Evolutionary conservation across 2,113 vertebrate species (phyloP).

Genomic region (Elaphurus davidianus): DNA sequence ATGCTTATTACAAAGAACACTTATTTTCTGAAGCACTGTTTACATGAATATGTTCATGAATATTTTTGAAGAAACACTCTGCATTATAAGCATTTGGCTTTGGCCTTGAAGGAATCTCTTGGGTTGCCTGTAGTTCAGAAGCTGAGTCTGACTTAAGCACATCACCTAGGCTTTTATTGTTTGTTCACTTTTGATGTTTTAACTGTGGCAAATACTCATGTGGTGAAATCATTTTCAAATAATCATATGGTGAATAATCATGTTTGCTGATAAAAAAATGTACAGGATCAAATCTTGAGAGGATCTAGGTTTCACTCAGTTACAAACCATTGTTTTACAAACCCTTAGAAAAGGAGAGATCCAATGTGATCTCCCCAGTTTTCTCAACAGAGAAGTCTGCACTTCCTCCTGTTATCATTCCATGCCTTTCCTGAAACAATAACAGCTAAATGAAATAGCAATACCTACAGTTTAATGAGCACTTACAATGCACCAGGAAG

Average conservation of each 20-base stretch:
- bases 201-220: background rate
- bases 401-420: background rate
- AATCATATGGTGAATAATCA: background rate
- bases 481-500: background rate
- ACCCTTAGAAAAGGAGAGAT: background rate
- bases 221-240: background rate
- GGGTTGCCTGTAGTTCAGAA: background rate
- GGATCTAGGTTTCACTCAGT: background rate
- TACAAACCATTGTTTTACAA: background rate
- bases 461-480: background rate
- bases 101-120: slow-evolving; percentile 10
- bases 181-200: background rate
- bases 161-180: background rate
- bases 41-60: background rate
- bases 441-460: background rate
- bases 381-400: background rate
- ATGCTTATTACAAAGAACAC: slow-evolving; percentile 40
- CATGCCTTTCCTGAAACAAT: background rate
- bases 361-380: background rate
- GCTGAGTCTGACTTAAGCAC: background rate
- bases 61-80: slow-evolving; percentile 22
- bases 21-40: background rate
- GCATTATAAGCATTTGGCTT: background rate
- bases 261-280: background rate
- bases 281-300: background rate